Conservation (phyloP, 2,888 invertebrate genomes). For the Hirtodrosophila alboralis region DNA sequence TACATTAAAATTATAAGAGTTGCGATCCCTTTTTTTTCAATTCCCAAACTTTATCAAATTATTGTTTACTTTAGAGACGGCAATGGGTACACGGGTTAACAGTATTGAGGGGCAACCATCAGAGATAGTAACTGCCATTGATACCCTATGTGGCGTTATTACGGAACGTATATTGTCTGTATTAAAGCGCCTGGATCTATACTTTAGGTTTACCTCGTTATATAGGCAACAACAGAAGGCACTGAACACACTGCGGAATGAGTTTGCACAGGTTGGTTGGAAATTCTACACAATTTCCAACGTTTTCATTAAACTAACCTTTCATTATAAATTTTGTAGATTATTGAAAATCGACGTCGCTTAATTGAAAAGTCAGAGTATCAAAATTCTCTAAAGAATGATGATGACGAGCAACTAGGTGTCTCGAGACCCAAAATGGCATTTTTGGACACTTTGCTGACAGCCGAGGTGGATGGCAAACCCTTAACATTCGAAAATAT, state of each 20-base stretch:
- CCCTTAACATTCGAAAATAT: constrained; percentile 69
- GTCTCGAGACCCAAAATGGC: constrained; percentile 66
- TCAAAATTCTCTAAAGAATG: constrained; percentile 17
- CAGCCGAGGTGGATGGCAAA: constrained; percentile 66
- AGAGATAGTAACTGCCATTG: constrained; percentile 84
- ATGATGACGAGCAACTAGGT: constrained; percentile 25
- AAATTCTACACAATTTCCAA: too few relatives aligned
- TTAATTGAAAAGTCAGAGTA: constrained; percentile 26
- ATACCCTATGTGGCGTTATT: constrained; percentile 62
- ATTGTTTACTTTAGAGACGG: constrained; percentile 55
- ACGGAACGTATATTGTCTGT: constrained; percentile 53
- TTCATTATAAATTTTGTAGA: constrained; percentile 19
- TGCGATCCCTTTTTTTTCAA: too few relatives aligned
- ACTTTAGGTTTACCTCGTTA: constrained; percentile 81
- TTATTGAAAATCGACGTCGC: constrained; percentile 52
- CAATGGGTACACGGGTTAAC: constrained; percentile 66
- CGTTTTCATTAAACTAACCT: too few relatives aligned
- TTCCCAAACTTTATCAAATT: too few relatives aligned
- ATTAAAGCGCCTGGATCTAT: constrained; percentile 51
- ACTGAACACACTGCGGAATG: constrained; percentile 64
- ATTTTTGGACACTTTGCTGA: constrained; percentile 75
- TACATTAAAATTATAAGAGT: too few relatives aligned
- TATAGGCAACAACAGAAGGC: constrained; percentile 84
- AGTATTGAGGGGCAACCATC: constrained; percentile 54
- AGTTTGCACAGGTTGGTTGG: constrained; percentile 38